Evolutionary conservation across 1,140 invertebrate species (phyloP).

Genomic region (Acromyrmex heyeri): DNA sequence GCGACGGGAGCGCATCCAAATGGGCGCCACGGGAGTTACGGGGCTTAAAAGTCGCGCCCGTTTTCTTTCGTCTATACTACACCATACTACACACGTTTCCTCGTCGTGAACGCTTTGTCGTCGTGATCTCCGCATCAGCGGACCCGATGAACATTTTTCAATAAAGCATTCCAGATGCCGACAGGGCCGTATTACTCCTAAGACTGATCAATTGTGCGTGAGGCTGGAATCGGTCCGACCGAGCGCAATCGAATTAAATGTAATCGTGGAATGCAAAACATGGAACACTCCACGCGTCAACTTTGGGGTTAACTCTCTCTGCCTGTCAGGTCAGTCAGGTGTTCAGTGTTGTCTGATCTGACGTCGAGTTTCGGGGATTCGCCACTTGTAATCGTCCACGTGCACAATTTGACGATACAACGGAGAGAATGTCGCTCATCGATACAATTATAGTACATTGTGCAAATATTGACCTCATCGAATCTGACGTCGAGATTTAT

Average conservation of each 20-base stretch:
- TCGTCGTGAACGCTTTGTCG: background rate
- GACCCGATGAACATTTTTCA: conserved; percentile 43
- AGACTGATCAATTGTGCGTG: background rate
- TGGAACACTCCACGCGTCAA: background rate
- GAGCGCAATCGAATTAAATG: background rate
- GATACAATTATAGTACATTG: background rate
- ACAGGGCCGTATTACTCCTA: background rate
- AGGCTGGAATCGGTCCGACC: background rate
- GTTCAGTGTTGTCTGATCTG: too few species aligned
- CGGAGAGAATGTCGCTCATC: background rate
- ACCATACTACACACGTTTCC: background rate
- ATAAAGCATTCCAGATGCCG: conserved; percentile 49
- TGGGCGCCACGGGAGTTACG: conserved; percentile 25
- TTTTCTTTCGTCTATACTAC: conserved; percentile 17
- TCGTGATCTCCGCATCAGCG: background rate
- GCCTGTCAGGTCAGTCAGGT: conserved; percentile 17
- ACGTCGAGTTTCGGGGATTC: background rate
- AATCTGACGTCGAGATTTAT: conserved; percentile 19
- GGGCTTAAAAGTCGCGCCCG: conserved; percentile 44
- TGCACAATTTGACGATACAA: background rate
- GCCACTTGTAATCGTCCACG: background rate
- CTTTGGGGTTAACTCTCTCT: conserved; percentile 57
- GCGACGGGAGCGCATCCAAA: conserved; percentile 45
- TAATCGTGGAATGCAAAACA: background rate
- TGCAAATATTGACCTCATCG: background rate